phyloP scores from a whole-genome alignment of 2,797 vertebrate genomes.

The Peromyscus nudipes region DNA sequence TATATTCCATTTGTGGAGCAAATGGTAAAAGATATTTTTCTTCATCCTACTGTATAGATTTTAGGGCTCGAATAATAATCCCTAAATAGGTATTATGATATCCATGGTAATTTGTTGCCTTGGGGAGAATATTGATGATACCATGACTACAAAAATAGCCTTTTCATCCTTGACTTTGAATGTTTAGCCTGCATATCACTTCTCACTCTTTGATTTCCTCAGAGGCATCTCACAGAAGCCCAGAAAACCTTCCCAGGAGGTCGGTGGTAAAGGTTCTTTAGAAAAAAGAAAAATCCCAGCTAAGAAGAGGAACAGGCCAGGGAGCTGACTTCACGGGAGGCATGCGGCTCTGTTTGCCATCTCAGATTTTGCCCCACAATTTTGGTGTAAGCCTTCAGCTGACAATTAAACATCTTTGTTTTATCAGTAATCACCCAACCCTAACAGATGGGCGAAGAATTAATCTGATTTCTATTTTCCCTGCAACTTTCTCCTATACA shows the following conservation, averaged over 20 bases:
- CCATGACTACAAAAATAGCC: constrained; percentile 21
- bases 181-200: not conserved
- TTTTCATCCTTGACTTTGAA: constrained; percentile 60
- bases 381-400: constrained; percentile 76
- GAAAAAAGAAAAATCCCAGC: constrained; percentile 25
- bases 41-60: constrained; percentile 56
- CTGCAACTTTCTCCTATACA: constrained; percentile 78
- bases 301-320: constrained; percentile 56
- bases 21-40: constrained; percentile 13
- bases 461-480: constrained; percentile 79
- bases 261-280: constrained; percentile 6
- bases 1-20: constrained; percentile 63
- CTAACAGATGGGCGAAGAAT: constrained; percentile 82
- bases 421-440: constrained; percentile 73
- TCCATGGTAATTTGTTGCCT: constrained; percentile 71
- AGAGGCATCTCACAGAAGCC: constrained; percentile 13
- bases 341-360: constrained; percentile 47
- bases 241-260: constrained; percentile 50
- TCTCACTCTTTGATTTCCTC: constrained; percentile 40
- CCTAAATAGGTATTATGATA: constrained; percentile 56
- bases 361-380: constrained; percentile 54
- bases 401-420: constrained; percentile 82
- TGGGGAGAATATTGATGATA: constrained; percentile 66
- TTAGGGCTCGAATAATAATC: constrained; percentile 45
- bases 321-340: constrained; percentile 41